Evolutionary conservation across 2,113 vertebrate genomes (phyloP).

Genomic region (Delphinus delphis): DNA sequence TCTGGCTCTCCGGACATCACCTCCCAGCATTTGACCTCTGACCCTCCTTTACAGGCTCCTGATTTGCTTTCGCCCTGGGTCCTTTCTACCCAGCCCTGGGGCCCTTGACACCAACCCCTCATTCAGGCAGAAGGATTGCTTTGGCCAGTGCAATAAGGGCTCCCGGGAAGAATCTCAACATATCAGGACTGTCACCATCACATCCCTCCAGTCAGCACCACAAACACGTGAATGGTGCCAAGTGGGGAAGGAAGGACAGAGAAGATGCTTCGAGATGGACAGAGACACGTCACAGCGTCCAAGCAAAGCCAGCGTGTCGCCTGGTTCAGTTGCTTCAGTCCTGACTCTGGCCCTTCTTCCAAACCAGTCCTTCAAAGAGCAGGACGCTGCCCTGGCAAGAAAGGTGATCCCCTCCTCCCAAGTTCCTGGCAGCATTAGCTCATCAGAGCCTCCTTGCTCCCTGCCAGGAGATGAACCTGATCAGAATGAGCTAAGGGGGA

Average conservation of each 20-base stretch:
- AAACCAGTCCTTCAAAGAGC: neutral
- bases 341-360: neutral
- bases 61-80: neutral
- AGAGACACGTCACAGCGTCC: neutral
- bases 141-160: neutral
- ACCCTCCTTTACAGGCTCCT: neutral
- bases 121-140: neutral
- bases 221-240: accelerated
- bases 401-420: neutral
- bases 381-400: neutral
- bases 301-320: neutral
- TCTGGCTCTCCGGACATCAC: neutral
- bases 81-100: too few species aligned
- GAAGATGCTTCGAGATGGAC: neutral
- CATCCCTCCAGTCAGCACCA: neutral
- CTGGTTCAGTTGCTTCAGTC: neutral
- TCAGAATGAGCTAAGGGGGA: conserved; percentile 24
- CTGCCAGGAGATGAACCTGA: neutral
- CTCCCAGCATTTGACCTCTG: neutral
- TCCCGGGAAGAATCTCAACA: neutral
- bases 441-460: neutral
- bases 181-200: accelerated
- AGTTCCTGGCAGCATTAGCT: neutral
- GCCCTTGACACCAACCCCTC: neutral
- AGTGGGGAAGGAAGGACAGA: neutral